Evolutionary conservation across 1,140 invertebrate species (phyloP).

Genomic region (Hylyphantes graminicola): DNA sequence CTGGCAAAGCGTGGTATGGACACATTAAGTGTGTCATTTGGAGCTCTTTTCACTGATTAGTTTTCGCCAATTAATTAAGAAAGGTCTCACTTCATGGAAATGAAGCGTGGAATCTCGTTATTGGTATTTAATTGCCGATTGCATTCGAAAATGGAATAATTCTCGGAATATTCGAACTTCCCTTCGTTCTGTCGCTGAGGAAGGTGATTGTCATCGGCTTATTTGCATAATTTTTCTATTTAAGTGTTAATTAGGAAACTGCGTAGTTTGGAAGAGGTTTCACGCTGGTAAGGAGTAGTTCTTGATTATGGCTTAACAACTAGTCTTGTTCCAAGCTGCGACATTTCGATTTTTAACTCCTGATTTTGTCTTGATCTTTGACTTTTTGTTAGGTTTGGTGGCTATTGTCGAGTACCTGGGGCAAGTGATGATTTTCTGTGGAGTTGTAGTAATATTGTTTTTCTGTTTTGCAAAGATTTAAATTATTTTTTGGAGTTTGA

Average conservation of each 20-base stretch:
- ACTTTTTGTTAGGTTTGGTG: no score
- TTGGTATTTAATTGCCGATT: constrained; percentile 26
- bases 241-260: constrained; percentile 7
- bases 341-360: no score
- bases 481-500: no score
- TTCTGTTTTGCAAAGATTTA: no score
- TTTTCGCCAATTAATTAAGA: constrained; percentile 19
- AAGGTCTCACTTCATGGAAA: not conserved
- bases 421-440: no score
- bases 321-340: no score
- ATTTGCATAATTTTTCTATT: constrained; percentile 22
- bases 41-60: not conserved
- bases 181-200: not conserved
- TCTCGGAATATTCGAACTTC: constrained; percentile 12
- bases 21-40: not conserved
- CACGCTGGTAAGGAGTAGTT: no score
- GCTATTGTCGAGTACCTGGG: no score
- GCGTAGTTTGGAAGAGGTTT: no score
- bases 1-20: constrained; percentile 3
- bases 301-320: no score
- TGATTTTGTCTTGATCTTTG: no score
- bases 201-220: not conserved
- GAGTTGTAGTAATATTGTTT: no score
- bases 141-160: not conserved
- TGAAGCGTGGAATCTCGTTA: constrained; percentile 14